Conservation (phyloP, 2,797 vertebrate species). For the Anolis apletophallus region DNA sequence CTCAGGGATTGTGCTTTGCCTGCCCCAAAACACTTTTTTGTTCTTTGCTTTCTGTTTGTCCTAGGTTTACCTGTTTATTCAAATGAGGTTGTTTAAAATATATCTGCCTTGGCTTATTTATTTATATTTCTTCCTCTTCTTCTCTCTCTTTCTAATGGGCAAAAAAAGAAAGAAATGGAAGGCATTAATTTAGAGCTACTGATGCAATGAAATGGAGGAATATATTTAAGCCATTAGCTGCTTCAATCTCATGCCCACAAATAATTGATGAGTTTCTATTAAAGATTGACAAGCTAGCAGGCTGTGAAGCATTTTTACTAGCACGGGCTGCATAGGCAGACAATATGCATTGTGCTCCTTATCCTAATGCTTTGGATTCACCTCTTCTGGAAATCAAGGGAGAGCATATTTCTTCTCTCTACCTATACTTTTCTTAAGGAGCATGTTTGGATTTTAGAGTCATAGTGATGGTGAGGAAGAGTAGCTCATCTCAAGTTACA, state of each 20-base stretch:
- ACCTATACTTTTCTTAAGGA: slow-evolving; percentile 66
- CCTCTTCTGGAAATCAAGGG: slow-evolving; percentile 65
- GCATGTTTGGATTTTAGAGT: slow-evolving; percentile 52
- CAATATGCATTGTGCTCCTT: slow-evolving; percentile 75
- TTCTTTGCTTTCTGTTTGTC: slow-evolving; percentile 18
- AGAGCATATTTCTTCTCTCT: slow-evolving; percentile 68
- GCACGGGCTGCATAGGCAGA: slow-evolving; percentile 77
- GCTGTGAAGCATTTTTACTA: slow-evolving; percentile 81
- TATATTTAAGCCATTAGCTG: slow-evolving; percentile 87
- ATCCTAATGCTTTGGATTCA: slow-evolving; percentile 71
- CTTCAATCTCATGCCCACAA: slow-evolving; percentile 88
- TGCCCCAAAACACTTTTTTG: slow-evolving; percentile 8
- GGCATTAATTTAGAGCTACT: slow-evolving; percentile 84
- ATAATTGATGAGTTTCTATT: slow-evolving; percentile 90
- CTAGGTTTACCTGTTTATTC: slow-evolving; percentile 71
- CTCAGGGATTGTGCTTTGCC: not conserved
- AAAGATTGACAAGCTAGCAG: slow-evolving; percentile 85
- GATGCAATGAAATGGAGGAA: slow-evolving; percentile 85
- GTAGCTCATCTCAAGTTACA: not conserved
- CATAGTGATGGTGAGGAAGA: not conserved
- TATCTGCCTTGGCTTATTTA: slow-evolving; percentile 71
- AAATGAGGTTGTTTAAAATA: slow-evolving; percentile 62
- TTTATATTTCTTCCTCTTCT: slow-evolving; percentile 45
- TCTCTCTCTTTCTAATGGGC: slow-evolving; percentile 73
- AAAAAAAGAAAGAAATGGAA: slow-evolving; percentile 66